Evolutionary conservation across 2,888 invertebrate species (phyloP).

Genomic region (Tiphia femorata): DNA sequence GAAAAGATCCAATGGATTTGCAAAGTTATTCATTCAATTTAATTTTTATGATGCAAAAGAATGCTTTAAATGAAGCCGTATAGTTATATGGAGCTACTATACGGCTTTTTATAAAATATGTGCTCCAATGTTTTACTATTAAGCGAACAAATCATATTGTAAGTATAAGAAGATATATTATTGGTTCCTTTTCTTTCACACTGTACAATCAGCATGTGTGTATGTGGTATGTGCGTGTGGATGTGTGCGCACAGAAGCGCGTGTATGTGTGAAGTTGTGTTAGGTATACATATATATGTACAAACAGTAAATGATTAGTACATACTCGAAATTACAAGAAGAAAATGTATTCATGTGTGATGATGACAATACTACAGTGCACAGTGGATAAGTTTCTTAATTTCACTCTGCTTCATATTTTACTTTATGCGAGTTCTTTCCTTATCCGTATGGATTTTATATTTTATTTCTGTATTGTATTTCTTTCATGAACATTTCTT

Average conservation of each 20-base stretch:
- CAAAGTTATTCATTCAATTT: slow-evolving; percentile 6
- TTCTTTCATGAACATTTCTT: too few species aligned
- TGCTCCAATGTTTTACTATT: slow-evolving; percentile 17
- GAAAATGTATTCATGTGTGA: slow-evolving; percentile 24
- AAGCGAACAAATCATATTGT: slow-evolving; percentile 3
- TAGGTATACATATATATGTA: slow-evolving; percentile 5
- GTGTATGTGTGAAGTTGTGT: neutral
- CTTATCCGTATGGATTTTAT: neutral
- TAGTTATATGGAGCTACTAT: too few species aligned
- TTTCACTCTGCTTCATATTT: slow-evolving; percentile 3
- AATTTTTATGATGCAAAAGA: neutral
- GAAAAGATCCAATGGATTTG: slow-evolving; percentile 18
- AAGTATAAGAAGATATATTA: slow-evolving; percentile 3
- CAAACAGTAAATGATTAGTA: slow-evolving; percentile 20
- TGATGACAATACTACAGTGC: slow-evolving; percentile 35
- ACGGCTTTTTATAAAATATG: slow-evolving; percentile 16
- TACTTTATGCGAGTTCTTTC: neutral
- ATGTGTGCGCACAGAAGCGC: slow-evolving; percentile 1
- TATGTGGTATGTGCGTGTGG: neutral
- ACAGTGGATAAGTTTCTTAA: slow-evolving; percentile 23
- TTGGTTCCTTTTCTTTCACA: slow-evolving; percentile 32
- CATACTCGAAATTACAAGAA: slow-evolving; percentile 32
- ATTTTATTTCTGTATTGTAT: slow-evolving; percentile 1
- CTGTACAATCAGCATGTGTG: neutral
- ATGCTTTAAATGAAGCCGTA: slow-evolving; percentile 11